Percentiles rank a stretch among this genome's conserved stretches.
phyloP scores from a whole-genome alignment of 2,888 invertebrate species.

The Periphyllus acericola region DNA sequence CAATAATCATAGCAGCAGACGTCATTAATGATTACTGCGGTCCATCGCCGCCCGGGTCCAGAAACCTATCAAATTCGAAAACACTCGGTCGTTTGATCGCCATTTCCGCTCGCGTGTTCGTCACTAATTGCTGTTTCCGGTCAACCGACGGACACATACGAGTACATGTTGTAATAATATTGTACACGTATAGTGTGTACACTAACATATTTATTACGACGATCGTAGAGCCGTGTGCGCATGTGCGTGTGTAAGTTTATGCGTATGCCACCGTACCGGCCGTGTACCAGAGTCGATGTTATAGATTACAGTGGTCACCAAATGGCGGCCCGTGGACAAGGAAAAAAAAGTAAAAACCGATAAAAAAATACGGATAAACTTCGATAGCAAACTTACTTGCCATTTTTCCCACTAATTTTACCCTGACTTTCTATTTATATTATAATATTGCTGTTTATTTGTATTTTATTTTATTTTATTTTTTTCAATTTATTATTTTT shows the following conservation, averaged over 20 bases:
- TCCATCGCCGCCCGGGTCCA: background rate
- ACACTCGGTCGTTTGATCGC: background rate
- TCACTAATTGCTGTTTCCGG: constrained; percentile 30
- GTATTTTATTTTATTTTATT: too few species aligned
- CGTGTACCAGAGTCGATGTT: background rate
- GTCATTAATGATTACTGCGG: background rate
- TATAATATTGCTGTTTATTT: too few species aligned
- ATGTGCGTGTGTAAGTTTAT: background rate
- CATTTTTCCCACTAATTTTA: too few species aligned
- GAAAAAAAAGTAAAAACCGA: too few species aligned
- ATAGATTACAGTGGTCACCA: too few species aligned
- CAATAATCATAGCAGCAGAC: background rate
- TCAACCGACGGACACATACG: background rate
- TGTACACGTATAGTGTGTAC: background rate
- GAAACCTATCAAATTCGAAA: background rate
- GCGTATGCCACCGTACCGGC: background rate
- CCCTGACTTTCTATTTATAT: too few species aligned
- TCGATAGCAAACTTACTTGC: too few species aligned
- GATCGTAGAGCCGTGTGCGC: background rate
- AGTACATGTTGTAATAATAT: too few species aligned
- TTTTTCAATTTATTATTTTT: too few species aligned
- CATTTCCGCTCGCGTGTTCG: background rate
- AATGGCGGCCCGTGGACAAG: too few species aligned
- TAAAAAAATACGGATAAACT: too few species aligned
- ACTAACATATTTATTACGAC: background rate